Base-by-base conservation (phyloP, 2,888 invertebrate species). In the Onchidella celtica region DNA sequence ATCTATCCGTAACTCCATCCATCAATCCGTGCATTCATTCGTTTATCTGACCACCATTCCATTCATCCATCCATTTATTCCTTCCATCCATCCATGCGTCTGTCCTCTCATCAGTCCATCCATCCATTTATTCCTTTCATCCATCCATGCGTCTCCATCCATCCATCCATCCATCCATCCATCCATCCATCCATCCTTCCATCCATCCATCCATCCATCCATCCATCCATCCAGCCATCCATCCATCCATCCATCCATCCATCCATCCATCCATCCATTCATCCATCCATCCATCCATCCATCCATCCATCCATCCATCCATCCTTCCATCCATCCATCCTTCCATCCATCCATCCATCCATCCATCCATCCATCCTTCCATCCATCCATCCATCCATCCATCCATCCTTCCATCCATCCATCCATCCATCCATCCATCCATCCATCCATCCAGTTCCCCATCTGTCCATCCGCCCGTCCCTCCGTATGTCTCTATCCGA, bases 101-200 rank as follows among this genome's bases (percentile, higher is more conserved):
- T n/a, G n/a, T n/a, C n/a, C n/a, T n/a, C n/a, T n/a, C n/a, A n/a
- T n/a, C n/a, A n/a, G n/a, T n/a, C n/a, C n/a, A n/a, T n/a, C n/a
- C n/a, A n/a, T n/a, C n/a, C n/a, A n/a, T n/a, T n/a, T n/a, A n/a
- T n/a, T n/a, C n/a, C n/a, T n/a, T n/a, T n/a, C n/a, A n/a, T n/a
- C n/a, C n/a, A n/a, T n/a, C n/a, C n/a, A n/a, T n/a, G n/a, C n/a
- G n/a, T n/a, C n/a, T n/a, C n/a, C n/a, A n/a, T n/a, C n/a, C n/a
- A n/a, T n/a, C n/a, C n/a, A n/a, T n/a, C n/a, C n/a, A n/a, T n/a
- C 55, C 55, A 55, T 55, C 55, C 55, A 55, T 55, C 55, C 55
- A 55, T 55, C 55, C 55, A 55, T 55, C 55, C 55, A 55, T 55
- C 55, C 55, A 55, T 14, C 55, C 55, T 14, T 14, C 55, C 55